A percentile compares a stretch with the other conserved stretches of the same genome.
Conservation (phyloP, 2,113 vertebrate species). For the Myiopsitta monachus region DNA sequence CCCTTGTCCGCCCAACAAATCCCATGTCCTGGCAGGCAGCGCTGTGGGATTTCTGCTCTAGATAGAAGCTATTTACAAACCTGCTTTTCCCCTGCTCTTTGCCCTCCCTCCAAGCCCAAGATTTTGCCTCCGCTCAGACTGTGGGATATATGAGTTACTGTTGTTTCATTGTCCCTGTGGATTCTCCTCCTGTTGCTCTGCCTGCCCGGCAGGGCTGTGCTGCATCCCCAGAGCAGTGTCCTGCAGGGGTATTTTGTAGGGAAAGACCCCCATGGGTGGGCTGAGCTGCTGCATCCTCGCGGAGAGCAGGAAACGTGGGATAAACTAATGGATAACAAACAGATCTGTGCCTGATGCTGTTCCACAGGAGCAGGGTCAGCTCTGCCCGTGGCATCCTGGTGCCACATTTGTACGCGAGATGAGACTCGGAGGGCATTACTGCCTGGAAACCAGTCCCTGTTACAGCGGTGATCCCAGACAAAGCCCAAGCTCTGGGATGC, state of each 20-base stretch:
- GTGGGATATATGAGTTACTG: background rate
- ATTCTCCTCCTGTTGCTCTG: background rate
- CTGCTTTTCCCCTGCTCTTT: background rate
- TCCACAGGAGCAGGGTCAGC: background rate
- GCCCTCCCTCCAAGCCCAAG: background rate
- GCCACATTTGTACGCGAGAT: background rate
- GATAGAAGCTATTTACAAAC: background rate
- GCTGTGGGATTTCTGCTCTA: background rate
- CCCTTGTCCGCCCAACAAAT: background rate
- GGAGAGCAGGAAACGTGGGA: background rate
- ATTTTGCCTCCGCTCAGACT: background rate
- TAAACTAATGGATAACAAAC: fast-evolving
- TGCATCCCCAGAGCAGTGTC: background rate
- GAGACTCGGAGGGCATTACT: background rate
- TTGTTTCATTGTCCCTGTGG: background rate
- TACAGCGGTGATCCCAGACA: fast-evolving
- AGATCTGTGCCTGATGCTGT: background rate
- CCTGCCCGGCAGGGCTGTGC: background rate
- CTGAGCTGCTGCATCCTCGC: background rate
- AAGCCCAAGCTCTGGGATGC: background rate
- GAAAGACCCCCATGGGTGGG: background rate
- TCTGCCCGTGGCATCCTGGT: background rate
- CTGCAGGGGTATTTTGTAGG: background rate
- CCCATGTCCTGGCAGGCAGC: background rate
- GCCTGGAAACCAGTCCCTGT: background rate